These are phyloP conservation scores for Pelobates fuscus DNA, from an alignment of 2,113 vertebrate species.

Conservation along the genomic window DNA sequence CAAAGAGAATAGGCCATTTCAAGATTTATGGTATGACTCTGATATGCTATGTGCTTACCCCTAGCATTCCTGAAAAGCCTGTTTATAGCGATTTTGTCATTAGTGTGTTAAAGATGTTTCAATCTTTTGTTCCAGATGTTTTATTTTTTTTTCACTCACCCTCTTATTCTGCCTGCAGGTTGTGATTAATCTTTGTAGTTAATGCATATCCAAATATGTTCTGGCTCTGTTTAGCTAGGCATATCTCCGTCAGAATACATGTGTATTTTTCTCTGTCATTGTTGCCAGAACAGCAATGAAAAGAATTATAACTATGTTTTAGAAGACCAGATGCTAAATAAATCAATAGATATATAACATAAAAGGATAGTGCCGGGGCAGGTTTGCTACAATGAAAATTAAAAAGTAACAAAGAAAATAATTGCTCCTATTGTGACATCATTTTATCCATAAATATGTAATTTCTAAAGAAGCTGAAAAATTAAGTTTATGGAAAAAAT, in stretches of 20 bases:
- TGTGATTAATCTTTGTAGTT: conserved; percentile 49
- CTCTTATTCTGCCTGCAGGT: conserved; percentile 39
- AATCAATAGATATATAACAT: conserved; percentile 22
- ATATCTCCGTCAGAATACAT: conserved; percentile 42
- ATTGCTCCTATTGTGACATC: too few relatives aligned
- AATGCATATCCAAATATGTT: conserved; percentile 49
- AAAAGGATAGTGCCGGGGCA: too few relatives aligned
- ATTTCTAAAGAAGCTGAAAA: too few relatives aligned
- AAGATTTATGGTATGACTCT: not conserved
- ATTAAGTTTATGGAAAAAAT: too few relatives aligned
- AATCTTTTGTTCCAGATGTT: conserved; percentile 36
- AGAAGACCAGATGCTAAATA: conserved; percentile 38
- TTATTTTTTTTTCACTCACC: conserved; percentile 25
- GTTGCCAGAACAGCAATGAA: conserved; percentile 34
- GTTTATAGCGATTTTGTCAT: conserved; percentile 14
- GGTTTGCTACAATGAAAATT: too few relatives aligned
- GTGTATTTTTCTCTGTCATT: conserved; percentile 49
- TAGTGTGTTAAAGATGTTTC: conserved; percentile 45
- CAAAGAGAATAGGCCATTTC: not conserved
- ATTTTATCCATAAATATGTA: too few relatives aligned
- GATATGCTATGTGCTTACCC: not conserved
- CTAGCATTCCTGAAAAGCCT: conserved; percentile 17
- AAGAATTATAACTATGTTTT: conserved; percentile 40
- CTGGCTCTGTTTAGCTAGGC: conserved; percentile 43
- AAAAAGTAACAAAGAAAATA: too few relatives aligned